Conservation (phyloP, 2,797 vertebrate genomes). For the Brotula barbata region DNA sequence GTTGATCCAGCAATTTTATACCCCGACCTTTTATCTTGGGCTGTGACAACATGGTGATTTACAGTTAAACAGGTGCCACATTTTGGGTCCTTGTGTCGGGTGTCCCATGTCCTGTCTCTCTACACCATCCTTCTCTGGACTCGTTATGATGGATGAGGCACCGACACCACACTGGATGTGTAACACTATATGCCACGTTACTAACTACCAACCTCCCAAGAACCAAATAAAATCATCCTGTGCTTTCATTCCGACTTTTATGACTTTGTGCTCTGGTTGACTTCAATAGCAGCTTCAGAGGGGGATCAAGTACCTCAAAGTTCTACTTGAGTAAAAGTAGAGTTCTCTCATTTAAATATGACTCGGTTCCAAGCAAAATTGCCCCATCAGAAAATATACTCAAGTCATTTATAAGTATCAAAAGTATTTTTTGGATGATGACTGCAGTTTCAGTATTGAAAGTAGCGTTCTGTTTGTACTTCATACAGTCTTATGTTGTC, state of each 20-base stretch:
- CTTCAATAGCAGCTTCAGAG: too few species aligned
- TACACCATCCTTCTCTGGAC: not conserved
- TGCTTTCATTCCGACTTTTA: conserved; percentile 6
- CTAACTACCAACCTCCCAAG: conserved; percentile 18
- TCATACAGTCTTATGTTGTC: too few species aligned
- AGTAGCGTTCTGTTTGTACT: too few species aligned
- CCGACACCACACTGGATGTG: conserved; percentile 49
- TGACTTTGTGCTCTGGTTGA: too few species aligned
- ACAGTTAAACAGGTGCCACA: conserved; percentile 54
- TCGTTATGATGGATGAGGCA: conserved; percentile 47
- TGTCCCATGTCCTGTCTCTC: conserved; percentile 8
- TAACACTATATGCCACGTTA: conserved; percentile 34
- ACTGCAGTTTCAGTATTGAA: too few species aligned
- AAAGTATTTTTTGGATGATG: too few species aligned
- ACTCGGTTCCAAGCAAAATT: too few species aligned
- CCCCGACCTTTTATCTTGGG: conserved; percentile 16
- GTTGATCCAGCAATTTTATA: conserved; percentile 18
- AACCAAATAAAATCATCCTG: conserved; percentile 12
- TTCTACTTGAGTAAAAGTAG: too few species aligned
- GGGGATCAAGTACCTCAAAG: too few species aligned
- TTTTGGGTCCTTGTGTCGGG: conserved; percentile 51
- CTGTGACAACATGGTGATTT: conserved; percentile 42
- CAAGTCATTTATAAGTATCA: too few species aligned
- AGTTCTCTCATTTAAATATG: too few species aligned
- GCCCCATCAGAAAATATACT: too few species aligned